Evolutionary conservation across 2,113 vertebrate genomes (phyloP), one percentile per base, ranked within the genome.

Genomic region (Notiomystis cincta): DNA sequence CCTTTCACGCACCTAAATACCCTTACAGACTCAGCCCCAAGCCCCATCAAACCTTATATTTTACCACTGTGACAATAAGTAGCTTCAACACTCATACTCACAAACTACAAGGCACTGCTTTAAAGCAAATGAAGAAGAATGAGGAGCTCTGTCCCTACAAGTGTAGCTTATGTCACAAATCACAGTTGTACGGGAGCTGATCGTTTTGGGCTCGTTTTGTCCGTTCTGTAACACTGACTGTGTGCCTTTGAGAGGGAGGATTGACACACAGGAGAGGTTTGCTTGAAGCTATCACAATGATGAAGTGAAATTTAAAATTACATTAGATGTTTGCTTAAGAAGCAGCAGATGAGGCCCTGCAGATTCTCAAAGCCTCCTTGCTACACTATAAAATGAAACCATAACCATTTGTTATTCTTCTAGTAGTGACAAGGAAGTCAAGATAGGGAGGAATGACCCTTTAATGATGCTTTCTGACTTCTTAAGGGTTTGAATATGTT

Each of bases 241-340:
- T 20, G 50, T 57, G 78, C 82, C 80, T 47, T 31, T 62, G 73
- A 82, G 91, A 90, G 62, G 56, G 69, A 67, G 72, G 31, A 90
- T 92, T 94, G 87, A 57, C 61, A 40, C 67, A 47, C 81, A 44
- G 81, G 62, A 93, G 61, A 87, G 72, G 66, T 45, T 95, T 91
- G 85, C 91, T 96, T 90, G 93, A 64, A n/a, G 90, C 93, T 93
- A 94, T 96, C 95, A 79, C 45, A 54, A 44, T 95, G 97, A 96
- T 97, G 94, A 98, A 98, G 89, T 97, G 96, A 98, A 98, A 98
- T 98, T 98, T 97, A 86, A 96, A 98, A 97, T 97, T 97, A 82
- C 97, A 91, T 97, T 97, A 96, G 90, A 87, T 98, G 92, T 98
- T 98, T 98, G 94, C 94, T 96, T 98, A 97, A 97, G 96, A 94